Conservation (phyloP, 2,888 invertebrate genomes). For the Macrophya annulata region DNA sequence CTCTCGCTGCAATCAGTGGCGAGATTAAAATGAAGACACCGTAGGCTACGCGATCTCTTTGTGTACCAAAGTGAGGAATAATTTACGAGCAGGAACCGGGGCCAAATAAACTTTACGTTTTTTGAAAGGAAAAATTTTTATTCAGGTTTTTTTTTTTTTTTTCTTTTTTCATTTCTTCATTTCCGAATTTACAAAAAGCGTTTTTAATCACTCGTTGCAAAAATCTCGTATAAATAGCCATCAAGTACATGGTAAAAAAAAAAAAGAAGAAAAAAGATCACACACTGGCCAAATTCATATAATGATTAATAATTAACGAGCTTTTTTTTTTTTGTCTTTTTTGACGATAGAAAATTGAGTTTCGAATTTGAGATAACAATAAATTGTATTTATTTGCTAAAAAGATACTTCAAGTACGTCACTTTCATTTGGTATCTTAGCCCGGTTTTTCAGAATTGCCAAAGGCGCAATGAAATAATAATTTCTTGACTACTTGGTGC, state of each 20-base stretch:
- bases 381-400: neutral
- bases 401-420: neutral
- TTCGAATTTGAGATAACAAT: neutral
- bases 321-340: too few species aligned
- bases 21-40: neutral
- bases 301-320: too few species aligned
- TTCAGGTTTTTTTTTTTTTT: neutral
- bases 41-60: neutral
- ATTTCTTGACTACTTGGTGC: slow-evolving; percentile 14
- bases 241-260: too few species aligned
- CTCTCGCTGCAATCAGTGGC: slow-evolving; percentile 4
- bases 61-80: neutral
- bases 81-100: neutral
- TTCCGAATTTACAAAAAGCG: neutral
- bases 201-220: neutral
- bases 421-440: neutral
- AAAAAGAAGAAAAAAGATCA: too few species aligned
- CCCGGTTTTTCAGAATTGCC: neutral
- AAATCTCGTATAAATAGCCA: too few species aligned
- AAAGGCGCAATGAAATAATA: slow-evolving; percentile 40
- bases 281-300: too few species aligned
- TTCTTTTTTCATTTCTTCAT: neutral
- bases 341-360: too few species aligned
- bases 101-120: neutral
- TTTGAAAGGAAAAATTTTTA: neutral